Percentiles rank a stretch among this genome's conserved stretches.
phyloP scores from a whole-genome alignment of 2,113 vertebrate species.

The Brachypteracias leptosomus region DNA sequence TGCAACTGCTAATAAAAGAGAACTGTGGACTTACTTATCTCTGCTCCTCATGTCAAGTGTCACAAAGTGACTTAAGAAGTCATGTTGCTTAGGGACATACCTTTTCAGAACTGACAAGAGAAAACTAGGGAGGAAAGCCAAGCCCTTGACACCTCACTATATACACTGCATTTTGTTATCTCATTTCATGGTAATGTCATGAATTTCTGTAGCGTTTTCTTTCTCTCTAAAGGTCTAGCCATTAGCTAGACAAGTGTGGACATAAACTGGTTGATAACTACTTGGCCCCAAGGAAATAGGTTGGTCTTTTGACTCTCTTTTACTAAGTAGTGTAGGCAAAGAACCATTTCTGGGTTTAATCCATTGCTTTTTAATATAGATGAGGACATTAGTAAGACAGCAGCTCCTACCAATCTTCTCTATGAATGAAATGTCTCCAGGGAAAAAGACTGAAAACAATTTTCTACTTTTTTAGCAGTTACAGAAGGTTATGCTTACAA shows the following conservation, averaged over 20 bases:
- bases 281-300: not conserved
- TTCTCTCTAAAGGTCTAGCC: not conserved
- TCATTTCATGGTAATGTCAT: not conserved
- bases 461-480: not conserved
- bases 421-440: not conserved
- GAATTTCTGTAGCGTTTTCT: not conserved
- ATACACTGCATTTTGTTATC: not conserved
- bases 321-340: not conserved
- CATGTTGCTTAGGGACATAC: not conserved
- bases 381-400: not conserved
- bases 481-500: conserved; percentile 9
- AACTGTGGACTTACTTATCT: not conserved
- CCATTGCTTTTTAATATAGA: conserved; percentile 16
- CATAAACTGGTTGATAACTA: conserved; percentile 33
- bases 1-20: conserved; percentile 2
- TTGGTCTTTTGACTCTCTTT: conserved; percentile 7
- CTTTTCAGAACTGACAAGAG: not conserved
- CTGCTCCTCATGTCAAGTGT: not conserved
- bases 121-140: not conserved
- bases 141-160: not conserved
- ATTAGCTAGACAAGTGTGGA: not conserved
- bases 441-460: conserved; percentile 21
- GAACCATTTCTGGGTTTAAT: conserved; percentile 5
- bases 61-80: conserved; percentile 3
- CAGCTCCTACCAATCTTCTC: not conserved